Evolutionary conservation across 2,888 invertebrate genomes (phyloP).

Genomic region (Chesias legatella): DNA sequence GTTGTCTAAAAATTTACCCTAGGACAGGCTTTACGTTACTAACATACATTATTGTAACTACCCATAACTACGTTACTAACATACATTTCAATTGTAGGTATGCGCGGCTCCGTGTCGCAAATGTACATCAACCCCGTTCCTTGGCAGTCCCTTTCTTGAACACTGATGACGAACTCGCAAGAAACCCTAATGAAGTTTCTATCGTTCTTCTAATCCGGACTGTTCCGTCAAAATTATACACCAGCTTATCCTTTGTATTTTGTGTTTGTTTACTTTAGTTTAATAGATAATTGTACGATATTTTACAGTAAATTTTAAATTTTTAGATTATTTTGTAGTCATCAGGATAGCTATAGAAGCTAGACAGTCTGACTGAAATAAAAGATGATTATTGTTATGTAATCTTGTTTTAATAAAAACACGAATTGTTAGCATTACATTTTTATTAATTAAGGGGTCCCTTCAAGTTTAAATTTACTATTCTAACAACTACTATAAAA

Average conservation of each 20-base stretch:
- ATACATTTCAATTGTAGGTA: slow-evolving; percentile 58
- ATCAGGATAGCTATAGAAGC: slow-evolving; percentile 27
- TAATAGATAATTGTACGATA: slow-evolving; percentile 30
- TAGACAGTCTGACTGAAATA: slow-evolving; percentile 38
- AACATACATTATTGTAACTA: slow-evolving; percentile 2
- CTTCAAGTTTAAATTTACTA: slow-evolving; percentile 44
- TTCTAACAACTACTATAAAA: slow-evolving; percentile 29
- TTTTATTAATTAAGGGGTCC: slow-evolving; percentile 53
- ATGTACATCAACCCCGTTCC: slow-evolving; percentile 84
- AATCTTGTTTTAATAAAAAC: slow-evolving; percentile 29
- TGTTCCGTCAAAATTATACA: slow-evolving; percentile 29
- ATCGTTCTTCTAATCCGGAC: slow-evolving; percentile 12
- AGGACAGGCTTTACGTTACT: too few species aligned
- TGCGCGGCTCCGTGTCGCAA: slow-evolving; percentile 82
- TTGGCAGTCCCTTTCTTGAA: slow-evolving; percentile 77
- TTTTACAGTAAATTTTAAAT: slow-evolving; percentile 56
- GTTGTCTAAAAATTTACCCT: too few species aligned
- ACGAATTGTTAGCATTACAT: slow-evolving; percentile 28
- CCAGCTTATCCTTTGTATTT: slow-evolving; percentile 3
- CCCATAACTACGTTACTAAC: too few species aligned
- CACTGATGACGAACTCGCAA: slow-evolving; percentile 5
- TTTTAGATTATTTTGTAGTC: slow-evolving; percentile 50
- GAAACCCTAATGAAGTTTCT: slow-evolving; percentile 3
- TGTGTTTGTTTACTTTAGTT: slow-evolving; percentile 22
- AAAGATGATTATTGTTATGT: slow-evolving; percentile 39